Evolutionary conservation across 2,113 vertebrate genomes (phyloP).

Genomic region (Hydrochoerus hydrochaeris): DNA sequence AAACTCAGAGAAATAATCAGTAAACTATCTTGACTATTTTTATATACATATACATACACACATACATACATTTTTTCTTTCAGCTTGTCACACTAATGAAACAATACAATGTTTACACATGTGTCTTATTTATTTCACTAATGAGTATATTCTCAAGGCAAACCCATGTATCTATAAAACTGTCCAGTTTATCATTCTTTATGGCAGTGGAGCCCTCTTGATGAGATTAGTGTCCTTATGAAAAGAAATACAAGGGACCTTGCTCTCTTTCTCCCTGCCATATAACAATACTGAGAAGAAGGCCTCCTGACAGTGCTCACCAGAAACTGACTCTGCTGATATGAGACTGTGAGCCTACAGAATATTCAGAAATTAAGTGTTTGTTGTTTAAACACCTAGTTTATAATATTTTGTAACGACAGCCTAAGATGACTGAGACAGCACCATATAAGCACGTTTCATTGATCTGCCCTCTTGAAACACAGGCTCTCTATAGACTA

Average conservation of each 20-base stretch:
- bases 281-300: background rate
- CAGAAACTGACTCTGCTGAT: background rate
- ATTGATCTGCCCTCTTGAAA: slow-evolving; percentile 25
- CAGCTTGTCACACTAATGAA: no score
- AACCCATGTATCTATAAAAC: no score
- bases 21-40: no score
- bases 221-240: background rate
- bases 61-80: no score
- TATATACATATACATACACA: no score
- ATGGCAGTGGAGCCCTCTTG: background rate
- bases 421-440: background rate
- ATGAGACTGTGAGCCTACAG: background rate
- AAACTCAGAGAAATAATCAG: no score
- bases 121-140: no score
- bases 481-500: background rate
- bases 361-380: background rate
- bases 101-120: no score
- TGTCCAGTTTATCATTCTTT: no score
- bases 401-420: background rate
- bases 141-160: no score
- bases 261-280: background rate
- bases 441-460: background rate
- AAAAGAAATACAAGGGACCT: background rate
- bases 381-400: background rate
- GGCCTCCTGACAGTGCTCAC: background rate